Base-by-base conservation (phyloP, 2,888 invertebrate species). In the Hemithea aestivaria region DNA sequence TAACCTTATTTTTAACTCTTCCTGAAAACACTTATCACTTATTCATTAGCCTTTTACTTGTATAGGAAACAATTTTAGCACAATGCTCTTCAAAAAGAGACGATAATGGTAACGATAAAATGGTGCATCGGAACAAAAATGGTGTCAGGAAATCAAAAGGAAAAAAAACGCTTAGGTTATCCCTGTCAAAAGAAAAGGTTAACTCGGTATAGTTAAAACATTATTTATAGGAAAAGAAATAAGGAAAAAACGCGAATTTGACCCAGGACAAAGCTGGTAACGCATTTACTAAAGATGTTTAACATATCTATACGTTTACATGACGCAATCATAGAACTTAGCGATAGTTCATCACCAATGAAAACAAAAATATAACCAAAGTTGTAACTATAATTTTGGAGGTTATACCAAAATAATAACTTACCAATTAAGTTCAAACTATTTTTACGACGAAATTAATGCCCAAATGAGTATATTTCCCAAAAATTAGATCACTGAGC, bases 301-400 rank as follows among this genome's bases (percentile, higher is more conserved):
- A 58, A 56, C 65, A 62, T 68, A 74, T 56, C 66, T 73, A 71
- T 72, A 73, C 68, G 66, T 74, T 80, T 78, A 76, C 75, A 77
- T 87, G 85, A 87, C 87, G 85, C 87, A 87, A 87, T 87, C 85
- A 75, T 56, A 70, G 59, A 72, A 80, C 63, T 61, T 74, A 75
- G 62, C 75, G 63, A 72, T 71, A 73, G 68, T 72, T 73, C 62
- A 66, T 66, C 67, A 67, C 65, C 62, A 69, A 79, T 69, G 73
- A 83, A 81, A 81, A 83, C 78, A 81, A 73, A 68, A 73, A 73
- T 75, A 79, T 79, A 79, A 78, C 75, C 76, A 77, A 77, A 74
- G 59, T 66, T 49, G 49, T 58, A 34, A 45, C 22, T 49, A 55
- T 57, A 62, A 61, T 58, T 57, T 47, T 38, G 10, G 45, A 57